Percentiles rank a stretch among this genome's conserved stretches.
phyloP scores from a whole-genome alignment of 2,888 invertebrate genomes.

The Tanaodytes sp. region DNA sequence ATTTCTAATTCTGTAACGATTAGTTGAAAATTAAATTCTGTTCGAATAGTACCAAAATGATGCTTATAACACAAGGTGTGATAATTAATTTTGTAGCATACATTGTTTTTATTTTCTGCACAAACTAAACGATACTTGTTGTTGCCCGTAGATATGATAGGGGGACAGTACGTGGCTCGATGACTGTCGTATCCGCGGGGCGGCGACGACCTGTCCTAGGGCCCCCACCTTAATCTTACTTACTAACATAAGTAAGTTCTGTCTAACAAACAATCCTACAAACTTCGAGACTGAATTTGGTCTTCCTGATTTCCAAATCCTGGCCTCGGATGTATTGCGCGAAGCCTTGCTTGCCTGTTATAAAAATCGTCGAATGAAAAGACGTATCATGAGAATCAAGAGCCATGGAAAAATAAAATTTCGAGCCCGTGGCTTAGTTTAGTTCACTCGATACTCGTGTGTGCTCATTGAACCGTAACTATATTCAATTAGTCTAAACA shows the following conservation, averaged over 20 bases:
- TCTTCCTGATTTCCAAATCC: conserved; percentile 62
- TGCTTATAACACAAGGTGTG: no score
- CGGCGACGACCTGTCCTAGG: conserved; percentile 75
- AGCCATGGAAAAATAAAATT: conserved; percentile 55
- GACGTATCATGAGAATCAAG: conserved; percentile 42
- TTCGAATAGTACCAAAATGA: no score
- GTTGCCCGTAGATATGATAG: conserved; percentile 76
- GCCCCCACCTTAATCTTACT: conserved; percentile 73
- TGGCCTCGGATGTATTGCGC: conserved; percentile 71
- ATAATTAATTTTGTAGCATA: no score
- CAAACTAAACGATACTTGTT: conserved; percentile 72
- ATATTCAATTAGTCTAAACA: neutral
- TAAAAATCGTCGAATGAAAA: conserved; percentile 38
- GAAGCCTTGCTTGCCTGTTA: conserved; percentile 63
- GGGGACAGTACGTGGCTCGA: conserved; percentile 77
- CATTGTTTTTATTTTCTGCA: conserved; percentile 69
- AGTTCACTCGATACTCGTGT: conserved; percentile 48
- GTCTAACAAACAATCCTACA: conserved; percentile 71
- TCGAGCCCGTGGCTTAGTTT: conserved; percentile 60
- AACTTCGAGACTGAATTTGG: conserved; percentile 66
- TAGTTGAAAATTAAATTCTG: no score
- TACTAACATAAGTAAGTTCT: conserved; percentile 74
- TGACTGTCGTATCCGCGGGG: conserved; percentile 79
- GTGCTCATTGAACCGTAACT: conserved; percentile 35
- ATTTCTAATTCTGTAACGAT: no score